A percentile compares a stretch with the other conserved stretches of the same genome.
phyloP scores from a whole-genome alignment of 2,888 invertebrate genomes.

The Drosophila mimica region DNA sequence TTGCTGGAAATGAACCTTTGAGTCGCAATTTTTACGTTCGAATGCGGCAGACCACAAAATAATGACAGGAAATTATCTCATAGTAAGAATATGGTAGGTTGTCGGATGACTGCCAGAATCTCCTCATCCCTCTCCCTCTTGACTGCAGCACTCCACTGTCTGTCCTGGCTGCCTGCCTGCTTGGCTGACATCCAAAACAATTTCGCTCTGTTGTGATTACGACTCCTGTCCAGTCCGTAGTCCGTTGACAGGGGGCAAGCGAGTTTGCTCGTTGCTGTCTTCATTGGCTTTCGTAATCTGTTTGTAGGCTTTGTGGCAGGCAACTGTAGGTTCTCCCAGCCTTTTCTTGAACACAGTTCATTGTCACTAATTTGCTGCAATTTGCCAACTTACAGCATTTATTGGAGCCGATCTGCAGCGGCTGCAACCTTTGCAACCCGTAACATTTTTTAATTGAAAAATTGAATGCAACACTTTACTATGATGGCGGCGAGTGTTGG shows the following conservation, averaged over 20 bases:
- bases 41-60: constrained; percentile 84
- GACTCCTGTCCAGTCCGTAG: constrained; percentile 18
- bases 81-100: constrained; percentile 69
- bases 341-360: constrained; percentile 19
- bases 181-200: constrained; percentile 77
- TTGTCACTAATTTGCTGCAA: constrained; percentile 57
- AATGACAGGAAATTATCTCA: constrained; percentile 84
- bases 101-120: constrained; percentile 11
- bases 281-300: constrained; percentile 59
- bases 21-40: constrained; percentile 81
- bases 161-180: constrained; percentile 2
- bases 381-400: constrained; percentile 43
- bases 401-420: constrained; percentile 32
- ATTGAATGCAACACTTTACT: constrained; percentile 56
- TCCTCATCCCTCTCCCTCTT: not conserved
- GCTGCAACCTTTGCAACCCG: not conserved
- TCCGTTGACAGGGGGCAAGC: constrained; percentile 35
- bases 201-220: constrained; percentile 76
- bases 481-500: not conserved
- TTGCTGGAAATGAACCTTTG: constrained; percentile 75
- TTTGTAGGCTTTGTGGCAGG: constrained; percentile 28
- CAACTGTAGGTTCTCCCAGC: not conserved
- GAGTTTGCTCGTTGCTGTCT: constrained; percentile 12
- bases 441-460: constrained; percentile 67
- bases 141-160: not conserved